These are phyloP conservation scores for Pangasius larnaudii DNA, from an alignment of 2,797 vertebrate species.

Conservation along the genomic window DNA sequence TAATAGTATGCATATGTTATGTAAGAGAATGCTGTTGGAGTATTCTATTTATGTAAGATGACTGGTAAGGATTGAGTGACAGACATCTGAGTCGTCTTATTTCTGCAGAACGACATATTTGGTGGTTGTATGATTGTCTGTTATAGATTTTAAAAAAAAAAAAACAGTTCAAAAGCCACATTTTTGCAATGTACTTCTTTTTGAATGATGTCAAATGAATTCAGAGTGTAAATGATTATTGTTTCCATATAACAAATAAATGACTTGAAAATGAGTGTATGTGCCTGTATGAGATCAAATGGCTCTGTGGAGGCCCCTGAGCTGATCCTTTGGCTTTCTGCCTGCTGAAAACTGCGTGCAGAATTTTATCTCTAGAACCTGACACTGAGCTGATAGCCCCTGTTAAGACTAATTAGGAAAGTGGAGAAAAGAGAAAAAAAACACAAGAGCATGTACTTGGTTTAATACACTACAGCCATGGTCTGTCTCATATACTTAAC, in stretches of 20 bases:
- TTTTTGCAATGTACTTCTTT: slow-evolving; percentile 20
- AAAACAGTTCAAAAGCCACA: slow-evolving; percentile 20
- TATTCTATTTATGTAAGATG: slow-evolving; percentile 39
- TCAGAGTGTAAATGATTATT: not conserved
- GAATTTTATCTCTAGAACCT: slow-evolving; percentile 53
- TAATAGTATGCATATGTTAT: slow-evolving; percentile 48
- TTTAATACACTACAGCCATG: slow-evolving; percentile 51
- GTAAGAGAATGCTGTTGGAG: slow-evolving; percentile 47
- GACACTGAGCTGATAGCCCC: slow-evolving; percentile 55
- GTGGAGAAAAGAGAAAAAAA: slow-evolving; percentile 49
- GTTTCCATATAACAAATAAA: slow-evolving; percentile 32
- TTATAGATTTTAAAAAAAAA: not conserved
- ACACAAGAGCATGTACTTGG: slow-evolving; percentile 34
- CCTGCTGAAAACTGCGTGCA: slow-evolving; percentile 30
- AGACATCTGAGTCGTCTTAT: slow-evolving; percentile 46
- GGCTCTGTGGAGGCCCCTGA: slow-evolving; percentile 2
- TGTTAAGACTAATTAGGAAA: slow-evolving; percentile 60
- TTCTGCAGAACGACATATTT: slow-evolving; percentile 33
- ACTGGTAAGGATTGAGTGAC: slow-evolving; percentile 37
- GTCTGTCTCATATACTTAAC: slow-evolving; percentile 55
- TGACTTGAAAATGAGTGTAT: slow-evolving; percentile 4
- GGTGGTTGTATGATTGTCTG: not conserved
- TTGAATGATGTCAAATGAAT: slow-evolving; percentile 6
- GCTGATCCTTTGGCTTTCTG: slow-evolving; percentile 32
- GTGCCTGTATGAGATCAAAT: slow-evolving; percentile 3